A percentile compares a stretch with the other conserved stretches of the same genome.
These are phyloP conservation scores for Volucella inanis DNA, from an alignment of 2,888 invertebrate genomes.

Conservation along the genomic window DNA sequence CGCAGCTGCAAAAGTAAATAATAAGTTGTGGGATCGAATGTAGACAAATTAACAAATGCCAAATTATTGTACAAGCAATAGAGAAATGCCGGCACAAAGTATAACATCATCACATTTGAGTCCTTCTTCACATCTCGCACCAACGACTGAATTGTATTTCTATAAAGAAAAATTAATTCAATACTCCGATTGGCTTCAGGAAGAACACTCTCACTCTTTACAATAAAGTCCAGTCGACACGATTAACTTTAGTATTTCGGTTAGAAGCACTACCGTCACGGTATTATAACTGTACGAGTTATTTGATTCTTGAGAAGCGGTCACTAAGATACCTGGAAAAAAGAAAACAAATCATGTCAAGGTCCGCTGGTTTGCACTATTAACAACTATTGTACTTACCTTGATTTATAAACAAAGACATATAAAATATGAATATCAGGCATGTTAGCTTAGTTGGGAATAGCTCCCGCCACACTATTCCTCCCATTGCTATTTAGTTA, in stretches of 20 bases:
- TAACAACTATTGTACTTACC: slow-evolving; percentile 85
- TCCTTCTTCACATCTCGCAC: slow-evolving; percentile 84
- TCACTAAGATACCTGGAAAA: slow-evolving; percentile 93
- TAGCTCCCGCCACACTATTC: slow-evolving; percentile 86
- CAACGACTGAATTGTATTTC: slow-evolving; percentile 78
- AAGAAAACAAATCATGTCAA: slow-evolving; percentile 54
- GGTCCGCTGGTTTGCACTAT: slow-evolving; percentile 12
- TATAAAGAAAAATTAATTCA: slow-evolving; percentile 46
- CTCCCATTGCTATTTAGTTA: slow-evolving; percentile 46
- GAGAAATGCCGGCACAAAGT: slow-evolving; percentile 94
- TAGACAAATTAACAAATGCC: slow-evolving; percentile 93
- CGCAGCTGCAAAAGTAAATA: slow-evolving; percentile 94
- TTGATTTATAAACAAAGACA: slow-evolving; percentile 95
- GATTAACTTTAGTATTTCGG: slow-evolving; percentile 93
- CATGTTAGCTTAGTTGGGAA: slow-evolving; percentile 93
- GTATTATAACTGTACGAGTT: slow-evolving; percentile 94
- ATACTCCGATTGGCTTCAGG: background rate
- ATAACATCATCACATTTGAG: slow-evolving; percentile 88
- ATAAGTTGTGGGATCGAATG: slow-evolving; percentile 97
- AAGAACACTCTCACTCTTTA: slow-evolving; percentile 85
- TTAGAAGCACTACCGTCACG: slow-evolving; percentile 93
- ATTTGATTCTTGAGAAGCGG: slow-evolving; percentile 92
- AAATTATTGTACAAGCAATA: slow-evolving; percentile 98
- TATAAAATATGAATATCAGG: slow-evolving; percentile 92
- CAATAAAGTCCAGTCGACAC: slow-evolving; percentile 89